Conservation (phyloP, 2,888 invertebrate species). For the Lasioglossum villosulum region DNA sequence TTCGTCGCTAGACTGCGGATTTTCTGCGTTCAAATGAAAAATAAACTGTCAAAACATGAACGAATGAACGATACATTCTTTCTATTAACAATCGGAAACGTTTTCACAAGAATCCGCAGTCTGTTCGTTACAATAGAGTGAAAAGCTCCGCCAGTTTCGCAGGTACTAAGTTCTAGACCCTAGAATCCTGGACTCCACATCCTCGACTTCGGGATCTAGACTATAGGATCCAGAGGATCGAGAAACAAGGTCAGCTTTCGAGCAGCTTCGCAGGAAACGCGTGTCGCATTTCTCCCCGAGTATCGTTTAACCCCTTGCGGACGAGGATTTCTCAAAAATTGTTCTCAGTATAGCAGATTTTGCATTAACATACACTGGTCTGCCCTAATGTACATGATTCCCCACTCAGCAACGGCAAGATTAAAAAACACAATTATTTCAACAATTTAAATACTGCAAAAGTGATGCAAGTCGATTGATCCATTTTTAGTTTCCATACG, state of each 20-base stretch:
- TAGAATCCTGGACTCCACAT: neutral
- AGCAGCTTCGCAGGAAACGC: neutral
- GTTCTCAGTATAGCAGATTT: neutral
- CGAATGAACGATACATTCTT: neutral
- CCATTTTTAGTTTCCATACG: neutral
- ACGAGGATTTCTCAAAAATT: neutral
- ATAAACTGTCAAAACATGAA: neutral
- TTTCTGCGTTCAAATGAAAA: neutral
- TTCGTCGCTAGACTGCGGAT: neutral
- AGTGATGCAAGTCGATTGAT: too few relatives aligned
- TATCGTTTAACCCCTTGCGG: neutral
- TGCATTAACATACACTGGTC: neutral
- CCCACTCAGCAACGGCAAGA: neutral
- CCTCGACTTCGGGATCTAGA: neutral
- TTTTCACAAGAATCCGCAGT: neutral
- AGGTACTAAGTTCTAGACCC: neutral
- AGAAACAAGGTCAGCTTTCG: neutral
- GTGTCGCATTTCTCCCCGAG: neutral
- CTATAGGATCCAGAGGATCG: neutral
- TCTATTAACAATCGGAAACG: neutral
- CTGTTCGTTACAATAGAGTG: neutral
- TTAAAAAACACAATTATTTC: neutral
- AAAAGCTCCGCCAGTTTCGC: neutral
- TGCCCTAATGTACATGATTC: neutral
- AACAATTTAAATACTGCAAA: too few relatives aligned